phyloP scores from a whole-genome alignment of 2,888 invertebrate species.

The Drosophila villosipedis region DNA sequence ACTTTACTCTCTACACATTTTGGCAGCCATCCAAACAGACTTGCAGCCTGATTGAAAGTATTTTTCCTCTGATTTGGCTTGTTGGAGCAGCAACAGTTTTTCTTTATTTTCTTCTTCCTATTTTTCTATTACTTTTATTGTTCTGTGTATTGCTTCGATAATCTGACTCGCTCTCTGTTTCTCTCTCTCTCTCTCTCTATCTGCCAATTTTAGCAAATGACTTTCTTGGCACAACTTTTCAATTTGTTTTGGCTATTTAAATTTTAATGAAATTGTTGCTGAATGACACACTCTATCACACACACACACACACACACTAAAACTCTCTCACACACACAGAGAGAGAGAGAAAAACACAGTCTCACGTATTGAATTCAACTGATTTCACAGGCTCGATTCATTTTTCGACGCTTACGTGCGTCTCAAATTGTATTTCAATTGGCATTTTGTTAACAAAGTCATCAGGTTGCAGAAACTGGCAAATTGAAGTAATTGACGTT shows the following conservation, averaged over 20 bases:
- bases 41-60: conserved; percentile 67
- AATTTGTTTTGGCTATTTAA: conserved; percentile 66
- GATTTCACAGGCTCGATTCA: conserved; percentile 23
- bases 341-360: neutral
- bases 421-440: conserved; percentile 46
- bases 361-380: conserved; percentile 5
- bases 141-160: conserved; percentile 11
- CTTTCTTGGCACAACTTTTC: conserved; percentile 70
- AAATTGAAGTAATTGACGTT: conserved; percentile 40
- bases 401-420: conserved; percentile 37
- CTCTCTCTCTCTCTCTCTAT: neutral
- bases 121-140: conserved; percentile 21
- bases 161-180: neutral
- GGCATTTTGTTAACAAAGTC: conserved; percentile 39
- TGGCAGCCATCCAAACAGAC: conserved; percentile 58
- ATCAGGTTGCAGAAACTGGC: conserved; percentile 12
- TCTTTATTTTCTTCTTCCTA: neutral
- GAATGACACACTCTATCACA: conserved; percentile 38
- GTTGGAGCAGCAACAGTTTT: conserved; percentile 33
- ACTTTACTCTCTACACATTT: conserved; percentile 6
- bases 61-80: conserved; percentile 45
- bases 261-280: conserved; percentile 69
- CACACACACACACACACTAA: conserved; percentile 9
- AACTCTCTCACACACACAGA: conserved; percentile 6
- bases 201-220: conserved; percentile 74